Conservation (phyloP, 2,797 vertebrate species). For the Alcedo quadribrachys region DNA sequence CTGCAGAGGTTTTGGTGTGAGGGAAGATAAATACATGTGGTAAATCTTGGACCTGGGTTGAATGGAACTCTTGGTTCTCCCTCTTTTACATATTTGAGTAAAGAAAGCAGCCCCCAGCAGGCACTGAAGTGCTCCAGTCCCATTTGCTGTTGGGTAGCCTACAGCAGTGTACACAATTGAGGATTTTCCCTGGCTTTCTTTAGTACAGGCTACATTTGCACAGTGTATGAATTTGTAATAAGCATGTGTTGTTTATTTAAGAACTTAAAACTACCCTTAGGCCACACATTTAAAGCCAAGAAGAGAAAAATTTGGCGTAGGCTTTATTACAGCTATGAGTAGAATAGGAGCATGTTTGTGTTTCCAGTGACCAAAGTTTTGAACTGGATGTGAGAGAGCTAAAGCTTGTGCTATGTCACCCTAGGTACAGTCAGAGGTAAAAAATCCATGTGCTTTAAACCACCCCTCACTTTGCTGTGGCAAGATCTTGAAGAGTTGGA, state of each 20-base stretch:
- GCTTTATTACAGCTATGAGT: background rate
- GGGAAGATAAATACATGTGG: fast-evolving
- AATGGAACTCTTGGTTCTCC: background rate
- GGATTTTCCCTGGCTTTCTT: background rate
- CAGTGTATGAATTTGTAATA: slow-evolving; percentile 15
- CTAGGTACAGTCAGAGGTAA: background rate
- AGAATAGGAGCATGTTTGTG: background rate
- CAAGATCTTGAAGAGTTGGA: background rate
- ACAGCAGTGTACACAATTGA: background rate
- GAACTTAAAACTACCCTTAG: background rate
- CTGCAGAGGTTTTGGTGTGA: background rate
- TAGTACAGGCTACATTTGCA: background rate
- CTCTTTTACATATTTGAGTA: background rate
- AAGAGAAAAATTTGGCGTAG: too few relatives aligned
- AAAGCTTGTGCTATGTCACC: fast-evolving
- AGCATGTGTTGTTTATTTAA: slow-evolving; percentile 24
- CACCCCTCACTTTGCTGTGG: background rate
- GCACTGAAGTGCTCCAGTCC: background rate
- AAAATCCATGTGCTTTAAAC: background rate
- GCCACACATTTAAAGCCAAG: too few relatives aligned
- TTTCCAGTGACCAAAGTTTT: background rate
- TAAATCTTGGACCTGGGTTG: background rate
- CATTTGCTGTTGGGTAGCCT: slow-evolving; percentile 21
- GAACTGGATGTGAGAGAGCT: background rate
- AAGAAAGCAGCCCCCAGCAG: background rate